phyloP scores from a whole-genome alignment of 2,113 vertebrate genomes.

The Sula dactylatra region DNA sequence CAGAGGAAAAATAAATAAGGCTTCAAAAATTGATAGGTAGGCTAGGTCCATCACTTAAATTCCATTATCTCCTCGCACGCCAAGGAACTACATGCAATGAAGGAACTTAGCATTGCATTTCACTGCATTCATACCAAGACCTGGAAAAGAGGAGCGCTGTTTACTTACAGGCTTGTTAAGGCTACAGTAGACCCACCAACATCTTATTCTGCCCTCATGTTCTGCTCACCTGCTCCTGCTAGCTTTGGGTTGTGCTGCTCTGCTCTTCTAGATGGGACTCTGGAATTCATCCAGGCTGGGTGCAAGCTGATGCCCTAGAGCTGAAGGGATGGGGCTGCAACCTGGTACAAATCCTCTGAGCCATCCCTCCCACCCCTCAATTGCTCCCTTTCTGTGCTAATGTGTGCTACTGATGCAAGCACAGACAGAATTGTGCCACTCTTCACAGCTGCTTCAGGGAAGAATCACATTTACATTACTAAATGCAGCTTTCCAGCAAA shows the following conservation, averaged over 20 bases:
- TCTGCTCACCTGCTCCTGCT: not conserved
- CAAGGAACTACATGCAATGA: not conserved
- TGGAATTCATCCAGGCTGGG: not conserved
- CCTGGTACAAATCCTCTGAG: not conserved
- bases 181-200: not conserved
- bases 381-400: not conserved
- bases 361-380: not conserved
- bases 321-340: not conserved
- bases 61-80: not conserved
- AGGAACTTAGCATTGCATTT: not conserved
- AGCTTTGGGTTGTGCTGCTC: not conserved
- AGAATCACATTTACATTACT: constrained; percentile 71
- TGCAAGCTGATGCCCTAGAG: not conserved
- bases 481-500: constrained; percentile 64
- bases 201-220: not conserved
- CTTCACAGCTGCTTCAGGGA: constrained; percentile 59
- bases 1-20: not conserved
- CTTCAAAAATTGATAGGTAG: not conserved
- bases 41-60: not conserved
- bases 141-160: not conserved
- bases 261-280: not conserved
- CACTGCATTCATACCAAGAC: not conserved
- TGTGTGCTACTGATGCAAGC: constrained; percentile 22
- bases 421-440: constrained; percentile 56
- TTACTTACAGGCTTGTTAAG: not conserved